A percentile compares a stretch with the other conserved stretches of the same genome.
phyloP scores from a whole-genome alignment of 2,888 invertebrate species.

The Amiota communis region DNA sequence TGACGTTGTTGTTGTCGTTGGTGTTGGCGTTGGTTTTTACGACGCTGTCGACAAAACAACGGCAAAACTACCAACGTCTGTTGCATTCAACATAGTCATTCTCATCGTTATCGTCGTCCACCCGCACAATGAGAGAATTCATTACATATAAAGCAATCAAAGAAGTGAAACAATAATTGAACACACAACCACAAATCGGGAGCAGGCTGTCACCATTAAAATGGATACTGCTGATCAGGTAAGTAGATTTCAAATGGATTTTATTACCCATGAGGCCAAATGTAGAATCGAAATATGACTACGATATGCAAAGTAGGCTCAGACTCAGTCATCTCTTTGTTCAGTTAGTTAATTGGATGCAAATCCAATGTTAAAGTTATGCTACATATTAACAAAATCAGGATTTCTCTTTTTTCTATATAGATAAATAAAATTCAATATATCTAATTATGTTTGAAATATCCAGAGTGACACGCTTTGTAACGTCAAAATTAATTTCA shows the following conservation, averaged over 20 bases:
- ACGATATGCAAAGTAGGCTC: not conserved
- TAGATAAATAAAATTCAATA: no score
- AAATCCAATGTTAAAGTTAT: no score
- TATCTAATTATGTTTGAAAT: no score
- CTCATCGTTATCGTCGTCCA: not conserved
- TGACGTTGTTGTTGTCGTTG: not conserved
- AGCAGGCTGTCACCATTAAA: not conserved
- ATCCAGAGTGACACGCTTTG: no score
- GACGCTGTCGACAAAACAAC: not conserved
- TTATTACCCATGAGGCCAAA: not conserved
- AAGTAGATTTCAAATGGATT: slow-evolving; percentile 34
- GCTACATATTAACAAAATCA: no score
- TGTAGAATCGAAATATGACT: not conserved
- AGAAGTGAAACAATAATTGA: not conserved
- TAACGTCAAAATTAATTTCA: no score
- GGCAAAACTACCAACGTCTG: not conserved
- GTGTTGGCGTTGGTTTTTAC: not conserved
- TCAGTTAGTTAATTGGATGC: no score
- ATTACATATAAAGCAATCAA: not conserved
- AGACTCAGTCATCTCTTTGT: no score
- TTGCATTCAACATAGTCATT: slow-evolving; percentile 3
- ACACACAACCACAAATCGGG: not conserved
- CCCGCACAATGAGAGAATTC: slow-evolving; percentile 14
- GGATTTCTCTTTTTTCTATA: no score
- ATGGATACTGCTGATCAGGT: slow-evolving; percentile 56